Percentiles rank a stretch among this genome's conserved stretches.
These are phyloP conservation scores for Acrossocheilus fasciatus DNA, from an alignment of 2,797 vertebrate species.

Conservation along the genomic window DNA sequence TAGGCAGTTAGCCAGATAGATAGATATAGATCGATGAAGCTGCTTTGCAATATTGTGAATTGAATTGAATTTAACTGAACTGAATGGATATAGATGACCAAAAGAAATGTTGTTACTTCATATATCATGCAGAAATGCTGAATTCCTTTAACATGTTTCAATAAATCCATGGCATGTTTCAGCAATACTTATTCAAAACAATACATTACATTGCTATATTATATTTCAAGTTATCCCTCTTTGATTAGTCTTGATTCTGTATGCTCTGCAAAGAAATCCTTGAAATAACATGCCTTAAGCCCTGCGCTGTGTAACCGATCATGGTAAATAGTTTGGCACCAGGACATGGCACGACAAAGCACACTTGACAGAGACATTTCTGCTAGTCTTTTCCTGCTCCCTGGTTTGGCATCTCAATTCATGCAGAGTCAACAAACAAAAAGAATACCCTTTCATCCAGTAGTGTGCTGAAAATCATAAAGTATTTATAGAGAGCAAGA, in stretches of 20 bases:
- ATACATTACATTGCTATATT: conserved; percentile 58
- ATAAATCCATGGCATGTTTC: conserved; percentile 55
- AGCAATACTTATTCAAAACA: conserved; percentile 62
- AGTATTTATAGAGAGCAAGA: neutral
- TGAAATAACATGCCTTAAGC: conserved; percentile 51
- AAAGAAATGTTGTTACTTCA: neutral
- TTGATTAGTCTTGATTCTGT: conserved; percentile 45
- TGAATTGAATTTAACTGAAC: no score
- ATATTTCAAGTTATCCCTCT: conserved; percentile 45
- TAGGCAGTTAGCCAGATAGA: neutral
- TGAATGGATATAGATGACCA: no score
- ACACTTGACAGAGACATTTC: conserved; percentile 36
- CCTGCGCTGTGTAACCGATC: conserved; percentile 39
- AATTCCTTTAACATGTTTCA: neutral
- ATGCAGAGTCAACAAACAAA: conserved; percentile 15
- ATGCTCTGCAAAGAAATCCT: conserved; percentile 27
- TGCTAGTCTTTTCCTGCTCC: conserved; percentile 42
- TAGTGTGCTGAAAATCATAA: neutral
- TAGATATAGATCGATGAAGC: neutral
- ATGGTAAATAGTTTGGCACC: conserved; percentile 53
- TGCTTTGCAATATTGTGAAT: no score
- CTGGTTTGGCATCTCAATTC: conserved; percentile 28
- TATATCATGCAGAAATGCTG: neutral
- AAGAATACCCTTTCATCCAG: conserved; percentile 13
- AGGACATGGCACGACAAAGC: conserved; percentile 47